Evolutionary conservation across 1,140 invertebrate species (phyloP).

Genomic region (Brachionus koreanus): DNA sequence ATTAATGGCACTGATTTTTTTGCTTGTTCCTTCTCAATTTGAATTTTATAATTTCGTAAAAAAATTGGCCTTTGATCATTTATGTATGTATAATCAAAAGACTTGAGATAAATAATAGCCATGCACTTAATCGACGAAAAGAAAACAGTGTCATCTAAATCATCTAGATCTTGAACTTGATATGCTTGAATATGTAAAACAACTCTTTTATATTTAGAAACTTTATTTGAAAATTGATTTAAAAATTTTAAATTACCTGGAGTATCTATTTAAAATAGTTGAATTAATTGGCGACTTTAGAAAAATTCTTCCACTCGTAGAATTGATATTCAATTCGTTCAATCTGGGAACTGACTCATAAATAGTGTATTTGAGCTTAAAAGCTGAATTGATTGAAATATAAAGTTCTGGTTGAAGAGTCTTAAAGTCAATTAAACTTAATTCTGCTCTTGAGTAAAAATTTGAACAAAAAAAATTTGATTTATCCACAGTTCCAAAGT

Average conservation of each 20-base stretch:
- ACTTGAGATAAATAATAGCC: slow-evolving; percentile 24
- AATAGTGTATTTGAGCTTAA: not conserved
- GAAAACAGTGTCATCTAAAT: not conserved
- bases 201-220: not conserved
- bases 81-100: not conserved
- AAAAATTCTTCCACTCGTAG: not conserved
- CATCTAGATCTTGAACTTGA: not conserved
- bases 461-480: not conserved
- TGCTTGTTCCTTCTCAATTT: not conserved
- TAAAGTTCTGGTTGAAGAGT: not conserved
- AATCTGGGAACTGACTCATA: not conserved
- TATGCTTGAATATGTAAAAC: not conserved
- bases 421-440: not conserved
- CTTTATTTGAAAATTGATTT: not conserved
- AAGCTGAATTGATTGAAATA: not conserved
- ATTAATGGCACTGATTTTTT: not conserved
- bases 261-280: not conserved
- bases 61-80: not conserved
- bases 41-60: not conserved
- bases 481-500: not conserved
- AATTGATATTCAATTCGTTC: not conserved
- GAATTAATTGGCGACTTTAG: not conserved
- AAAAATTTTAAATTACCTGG: not conserved
- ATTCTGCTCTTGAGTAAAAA: not conserved
- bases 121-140: not conserved